Conservation (phyloP, 2,113 vertebrate species). For the Dolichallabes microphthalmus region DNA sequence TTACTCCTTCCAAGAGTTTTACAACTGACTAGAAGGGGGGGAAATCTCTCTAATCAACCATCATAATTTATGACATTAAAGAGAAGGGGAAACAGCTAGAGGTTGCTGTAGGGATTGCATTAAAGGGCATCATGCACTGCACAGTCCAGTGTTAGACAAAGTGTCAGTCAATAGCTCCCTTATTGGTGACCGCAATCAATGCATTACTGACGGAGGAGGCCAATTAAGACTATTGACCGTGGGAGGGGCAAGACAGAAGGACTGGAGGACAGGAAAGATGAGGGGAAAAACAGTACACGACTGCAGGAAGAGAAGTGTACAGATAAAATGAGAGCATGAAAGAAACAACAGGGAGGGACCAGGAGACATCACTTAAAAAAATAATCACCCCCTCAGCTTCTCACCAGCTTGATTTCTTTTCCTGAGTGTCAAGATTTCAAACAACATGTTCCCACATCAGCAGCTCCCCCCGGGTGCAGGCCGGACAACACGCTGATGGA, state of each 20-base stretch:
- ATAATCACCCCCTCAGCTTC: constrained; percentile 68
- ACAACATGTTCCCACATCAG: constrained; percentile 85
- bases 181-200: constrained; percentile 86
- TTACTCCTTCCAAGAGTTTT: not conserved
- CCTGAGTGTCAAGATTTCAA: constrained; percentile 64
- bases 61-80: constrained; percentile 77
- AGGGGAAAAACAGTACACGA: constrained; percentile 24
- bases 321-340: constrained; percentile 22
- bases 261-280: constrained; percentile 34
- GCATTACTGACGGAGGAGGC: constrained; percentile 78
- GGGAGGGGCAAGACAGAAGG: constrained; percentile 38
- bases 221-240: constrained; percentile 83
- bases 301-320: not conserved
- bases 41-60: constrained; percentile 62
- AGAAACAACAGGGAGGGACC: constrained; percentile 2
- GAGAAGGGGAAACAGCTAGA: constrained; percentile 76
- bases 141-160: constrained; percentile 76
- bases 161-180: constrained; percentile 85
- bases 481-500: constrained; percentile 82
- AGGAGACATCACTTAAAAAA: constrained; percentile 50
- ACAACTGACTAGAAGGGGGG: constrained; percentile 23
- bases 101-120: constrained; percentile 79
- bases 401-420: constrained; percentile 24
- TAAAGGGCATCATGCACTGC: constrained; percentile 72
- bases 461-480: constrained; percentile 71